Base-by-base conservation (phyloP, 1,140 invertebrate genomes). In the Sycophila sp. region DNA sequence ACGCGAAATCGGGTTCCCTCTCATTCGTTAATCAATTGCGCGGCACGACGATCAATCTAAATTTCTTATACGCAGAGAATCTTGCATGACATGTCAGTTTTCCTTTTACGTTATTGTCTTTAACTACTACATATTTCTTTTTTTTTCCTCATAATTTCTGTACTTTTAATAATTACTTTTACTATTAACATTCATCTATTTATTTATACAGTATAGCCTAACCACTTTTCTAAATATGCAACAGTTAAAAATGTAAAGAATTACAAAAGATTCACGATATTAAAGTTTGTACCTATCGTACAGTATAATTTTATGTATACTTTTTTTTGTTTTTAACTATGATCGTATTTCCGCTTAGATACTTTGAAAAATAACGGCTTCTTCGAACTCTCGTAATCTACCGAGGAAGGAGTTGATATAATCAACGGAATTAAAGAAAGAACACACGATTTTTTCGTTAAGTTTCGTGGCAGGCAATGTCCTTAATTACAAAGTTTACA, bases 31-130 rank as follows among this genome's bases (percentile, higher is more conserved):
- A n/a, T n/a, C 24, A 63, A 63, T 36, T 64, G 53, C 47, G 10
- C 19, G 47, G 32, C 32, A 64, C 24, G 55, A 38, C 8, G n/a
- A 65, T 55, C 36, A 32, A 51, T 60, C 26, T 60, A 60, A 40
- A 13, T 26, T 38, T 59, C n/a, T 15, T 8, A 38, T 40, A 53
- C 17, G 38, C 34, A 30, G n/a, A 68, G 13, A 17, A 60, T 60
- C 10, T 69, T 60, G 7, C 24, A 38, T 51, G 56, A 68, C 66
- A 40, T 60, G n/a, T 42, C 30, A 56, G 56, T 51, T 69, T n/a
- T n/a, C n/a, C n/a, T n/a, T n/a, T 49, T 40, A 55, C 26, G 67
- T 69, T 69, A 69, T 69, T 69, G 67, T 69, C 67, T 63, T 69
- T 24, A 53, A 34, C 66, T 69, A 69, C 36, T 60, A 11, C 30